phyloP scores from a whole-genome alignment of 2,797 vertebrate species.

The Platyrinchus mystaceus region DNA sequence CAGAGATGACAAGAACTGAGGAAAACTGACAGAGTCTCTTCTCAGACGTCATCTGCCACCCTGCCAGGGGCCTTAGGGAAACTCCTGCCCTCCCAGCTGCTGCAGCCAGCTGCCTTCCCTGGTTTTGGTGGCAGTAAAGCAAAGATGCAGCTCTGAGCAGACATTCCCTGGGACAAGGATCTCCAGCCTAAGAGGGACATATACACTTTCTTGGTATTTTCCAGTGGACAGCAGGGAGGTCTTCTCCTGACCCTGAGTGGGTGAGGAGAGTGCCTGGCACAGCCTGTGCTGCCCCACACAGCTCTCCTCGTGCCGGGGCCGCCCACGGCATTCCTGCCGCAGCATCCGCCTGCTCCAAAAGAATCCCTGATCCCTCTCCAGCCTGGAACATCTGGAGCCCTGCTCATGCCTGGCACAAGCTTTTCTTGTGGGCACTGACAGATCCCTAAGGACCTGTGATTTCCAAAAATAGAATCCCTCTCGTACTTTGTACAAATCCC shows the following conservation, averaged over 20 bases:
- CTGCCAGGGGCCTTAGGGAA: neutral
- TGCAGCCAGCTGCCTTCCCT: neutral
- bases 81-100: neutral
- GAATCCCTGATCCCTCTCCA: neutral
- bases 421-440: neutral
- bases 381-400: constrained; percentile 26
- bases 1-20: neutral
- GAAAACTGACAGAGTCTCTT: neutral
- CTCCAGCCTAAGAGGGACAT: neutral
- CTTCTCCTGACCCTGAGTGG: neutral
- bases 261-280: neutral
- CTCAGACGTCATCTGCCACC: neutral
- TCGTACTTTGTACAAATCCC: neutral
- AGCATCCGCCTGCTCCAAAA: neutral
- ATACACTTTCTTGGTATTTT: neutral
- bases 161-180: neutral
- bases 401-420: neutral
- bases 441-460: neutral
- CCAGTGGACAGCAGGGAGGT: neutral
- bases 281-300: neutral
- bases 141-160: neutral
- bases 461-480: neutral
- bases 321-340: neutral
- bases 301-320: neutral
- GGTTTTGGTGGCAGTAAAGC: neutral